Conservation (phyloP, 1,140 invertebrate genomes). For the Orchesella cincta region DNA sequence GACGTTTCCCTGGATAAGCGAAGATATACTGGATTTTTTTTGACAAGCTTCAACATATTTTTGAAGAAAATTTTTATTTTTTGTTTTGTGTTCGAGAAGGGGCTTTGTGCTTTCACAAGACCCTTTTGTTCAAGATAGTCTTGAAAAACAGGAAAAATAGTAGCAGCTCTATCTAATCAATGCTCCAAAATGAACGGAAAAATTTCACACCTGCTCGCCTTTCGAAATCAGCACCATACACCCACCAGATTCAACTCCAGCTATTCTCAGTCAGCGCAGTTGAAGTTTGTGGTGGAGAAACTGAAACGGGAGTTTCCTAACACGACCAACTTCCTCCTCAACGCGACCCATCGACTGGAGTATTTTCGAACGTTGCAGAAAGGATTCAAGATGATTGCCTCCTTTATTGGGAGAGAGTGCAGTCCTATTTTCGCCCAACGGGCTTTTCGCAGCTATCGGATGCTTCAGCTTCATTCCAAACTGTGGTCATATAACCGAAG, state of each 20-base stretch:
- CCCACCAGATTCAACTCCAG: neutral
- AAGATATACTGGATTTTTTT: too few relatives aligned
- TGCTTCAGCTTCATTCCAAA: conserved; percentile 49
- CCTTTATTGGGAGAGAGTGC: conserved; percentile 41
- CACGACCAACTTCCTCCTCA: neutral
- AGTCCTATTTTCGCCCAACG: conserved; percentile 47
- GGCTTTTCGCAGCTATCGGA: conserved; percentile 34
- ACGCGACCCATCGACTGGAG: neutral
- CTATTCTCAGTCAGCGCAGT: too few relatives aligned
- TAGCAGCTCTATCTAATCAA: too few relatives aligned
- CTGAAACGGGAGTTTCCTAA: conserved; percentile 7
- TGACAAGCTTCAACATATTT: too few relatives aligned
- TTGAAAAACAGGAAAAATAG: too few relatives aligned
- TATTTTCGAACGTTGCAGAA: conserved; percentile 8
- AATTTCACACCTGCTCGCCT: neutral
- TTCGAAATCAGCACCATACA: neutral
- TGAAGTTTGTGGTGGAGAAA: neutral
- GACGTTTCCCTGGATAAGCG: too few relatives aligned
- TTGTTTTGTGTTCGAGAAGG: too few relatives aligned
- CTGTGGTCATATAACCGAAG: conserved; percentile 36
- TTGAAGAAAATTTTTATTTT: too few relatives aligned
- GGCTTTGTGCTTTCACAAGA: too few relatives aligned
- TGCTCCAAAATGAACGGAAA: neutral
- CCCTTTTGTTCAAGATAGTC: too few relatives aligned
- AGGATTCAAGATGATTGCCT: conserved; percentile 28